These are phyloP conservation scores for Entomyzon cyanotis DNA, from an alignment of 2,113 vertebrate species.

Conservation along the genomic window DNA sequence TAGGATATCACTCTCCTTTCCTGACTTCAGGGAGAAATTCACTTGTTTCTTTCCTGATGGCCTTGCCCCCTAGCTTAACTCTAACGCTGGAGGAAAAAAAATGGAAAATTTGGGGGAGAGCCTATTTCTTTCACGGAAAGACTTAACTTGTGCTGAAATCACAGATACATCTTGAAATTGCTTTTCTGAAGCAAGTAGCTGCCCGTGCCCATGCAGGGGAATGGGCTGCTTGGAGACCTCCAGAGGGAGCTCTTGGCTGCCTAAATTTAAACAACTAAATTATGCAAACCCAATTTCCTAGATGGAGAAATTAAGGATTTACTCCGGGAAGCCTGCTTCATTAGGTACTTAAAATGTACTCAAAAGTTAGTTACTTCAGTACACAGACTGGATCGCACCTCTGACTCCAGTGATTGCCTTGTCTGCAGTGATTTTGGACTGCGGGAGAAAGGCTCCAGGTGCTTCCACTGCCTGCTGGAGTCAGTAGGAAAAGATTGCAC, in stretches of 20 bases:
- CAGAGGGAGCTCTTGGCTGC: constrained; percentile 63
- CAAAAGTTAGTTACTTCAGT: constrained; percentile 29
- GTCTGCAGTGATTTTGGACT: neutral
- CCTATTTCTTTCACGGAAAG: neutral
- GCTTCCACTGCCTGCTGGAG: neutral
- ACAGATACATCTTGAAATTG: neutral
- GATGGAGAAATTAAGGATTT: constrained; percentile 41
- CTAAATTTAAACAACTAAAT: constrained; percentile 25
- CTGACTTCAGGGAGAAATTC: neutral
- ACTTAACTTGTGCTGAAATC: neutral
- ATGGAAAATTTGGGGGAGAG: neutral
- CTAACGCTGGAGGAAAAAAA: neutral
- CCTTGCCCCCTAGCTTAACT: neutral
- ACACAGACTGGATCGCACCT: neutral
- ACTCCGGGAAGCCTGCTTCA: constrained; percentile 5
- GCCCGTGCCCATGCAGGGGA: neutral
- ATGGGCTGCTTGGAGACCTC: neutral
- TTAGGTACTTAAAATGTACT: constrained; percentile 36
- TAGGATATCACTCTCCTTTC: no score
- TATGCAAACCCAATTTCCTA: constrained; percentile 18
- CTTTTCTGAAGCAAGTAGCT: neutral
- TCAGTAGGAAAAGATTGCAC: neutral
- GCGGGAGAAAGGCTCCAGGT: accelerated
- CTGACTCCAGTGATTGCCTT: neutral
- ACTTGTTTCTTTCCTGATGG: neutral